phyloP scores from a whole-genome alignment of 2,888 invertebrate genomes.

The Agrotis puta region DNA sequence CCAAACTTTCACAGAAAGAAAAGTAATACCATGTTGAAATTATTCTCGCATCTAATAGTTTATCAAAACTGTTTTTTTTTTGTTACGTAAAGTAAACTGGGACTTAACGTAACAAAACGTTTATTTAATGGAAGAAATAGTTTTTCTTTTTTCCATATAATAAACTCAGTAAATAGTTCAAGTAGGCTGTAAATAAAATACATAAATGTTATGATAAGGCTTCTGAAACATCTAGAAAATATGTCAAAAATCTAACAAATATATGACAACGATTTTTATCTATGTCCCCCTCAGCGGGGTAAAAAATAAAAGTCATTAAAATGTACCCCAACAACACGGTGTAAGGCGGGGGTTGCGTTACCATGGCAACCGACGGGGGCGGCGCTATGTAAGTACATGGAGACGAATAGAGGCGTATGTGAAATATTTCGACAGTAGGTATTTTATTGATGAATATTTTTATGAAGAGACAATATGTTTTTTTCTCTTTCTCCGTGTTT shows the following conservation, averaged over 20 bases:
- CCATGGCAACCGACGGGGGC: constrained; percentile 80
- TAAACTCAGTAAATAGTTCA: too few species aligned
- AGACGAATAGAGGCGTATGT: constrained; percentile 44
- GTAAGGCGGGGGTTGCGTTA: constrained; percentile 71
- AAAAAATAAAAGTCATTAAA: constrained; percentile 56
- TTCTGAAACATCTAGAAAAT: neutral
- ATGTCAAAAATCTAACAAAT: constrained; percentile 11
- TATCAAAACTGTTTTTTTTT: too few species aligned
- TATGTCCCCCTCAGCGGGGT: constrained; percentile 17
- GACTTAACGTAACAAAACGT: too few species aligned
- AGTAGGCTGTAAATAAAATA: too few species aligned
- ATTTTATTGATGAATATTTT: constrained; percentile 9
- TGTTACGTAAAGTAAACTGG: too few species aligned
- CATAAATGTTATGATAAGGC: too few species aligned
- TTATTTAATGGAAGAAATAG: too few species aligned
- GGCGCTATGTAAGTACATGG: constrained; percentile 63
- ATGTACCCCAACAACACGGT: constrained; percentile 52
- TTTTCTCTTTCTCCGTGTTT: too few species aligned
- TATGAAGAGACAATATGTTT: neutral
- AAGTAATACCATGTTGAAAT: too few species aligned
- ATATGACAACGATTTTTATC: constrained; percentile 38
- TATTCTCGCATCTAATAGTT: too few species aligned
- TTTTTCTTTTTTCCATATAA: too few species aligned
- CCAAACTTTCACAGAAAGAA: too few species aligned
- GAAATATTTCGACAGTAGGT: constrained; percentile 57